Conservation (phyloP, 2,888 invertebrate species). For the Spilosoma lubricipeda region DNA sequence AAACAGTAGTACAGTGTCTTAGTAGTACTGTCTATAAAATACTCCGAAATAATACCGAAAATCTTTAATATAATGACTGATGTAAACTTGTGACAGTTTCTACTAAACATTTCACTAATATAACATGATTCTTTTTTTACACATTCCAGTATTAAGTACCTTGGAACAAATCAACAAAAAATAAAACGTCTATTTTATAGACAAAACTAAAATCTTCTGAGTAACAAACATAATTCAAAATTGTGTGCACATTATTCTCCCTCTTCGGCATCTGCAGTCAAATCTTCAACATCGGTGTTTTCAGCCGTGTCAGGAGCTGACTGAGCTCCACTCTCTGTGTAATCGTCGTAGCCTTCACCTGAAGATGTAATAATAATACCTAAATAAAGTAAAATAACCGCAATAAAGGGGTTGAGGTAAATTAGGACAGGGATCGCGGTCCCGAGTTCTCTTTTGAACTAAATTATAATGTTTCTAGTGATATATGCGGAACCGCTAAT, state of each 20-base stretch:
- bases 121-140: no score
- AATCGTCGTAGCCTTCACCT: constrained; percentile 9
- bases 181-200: neutral
- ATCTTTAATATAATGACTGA: no score
- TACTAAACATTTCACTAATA: no score
- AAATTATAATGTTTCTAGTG: no score
- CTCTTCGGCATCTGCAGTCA: constrained; percentile 42
- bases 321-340: constrained; percentile 19
- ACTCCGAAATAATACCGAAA: no score
- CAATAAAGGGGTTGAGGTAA: neutral
- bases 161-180: neutral
- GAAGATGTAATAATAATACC: neutral
- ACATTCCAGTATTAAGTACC: no score
- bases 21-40: no score
- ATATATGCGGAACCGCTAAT: no score
- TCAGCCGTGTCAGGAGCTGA: constrained; percentile 50
- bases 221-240: neutral
- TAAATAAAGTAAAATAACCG: neutral
- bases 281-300: constrained; percentile 58
- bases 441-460: no score
- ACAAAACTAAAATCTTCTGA: neutral
- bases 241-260: constrained; percentile 18
- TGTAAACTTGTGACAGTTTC: no score
- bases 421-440: neutral
- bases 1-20: no score